These are phyloP conservation scores for Podarcis siculus DNA, from an alignment of 2,797 vertebrate species.

Conservation along the genomic window DNA sequence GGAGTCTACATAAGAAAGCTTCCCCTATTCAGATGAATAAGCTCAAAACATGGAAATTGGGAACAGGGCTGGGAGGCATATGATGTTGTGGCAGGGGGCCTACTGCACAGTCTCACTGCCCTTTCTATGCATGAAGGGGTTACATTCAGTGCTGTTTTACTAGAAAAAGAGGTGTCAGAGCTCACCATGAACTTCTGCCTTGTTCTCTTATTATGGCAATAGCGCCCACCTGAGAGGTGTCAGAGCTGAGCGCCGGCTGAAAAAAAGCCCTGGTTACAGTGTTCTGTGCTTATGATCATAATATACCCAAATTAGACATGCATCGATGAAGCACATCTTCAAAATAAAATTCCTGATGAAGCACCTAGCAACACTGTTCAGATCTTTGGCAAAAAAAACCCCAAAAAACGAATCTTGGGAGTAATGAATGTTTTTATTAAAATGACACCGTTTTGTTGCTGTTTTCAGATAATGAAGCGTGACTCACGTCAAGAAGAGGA, in stretches of 20 bases:
- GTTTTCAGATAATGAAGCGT: slow-evolving; percentile 19
- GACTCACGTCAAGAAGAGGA: slow-evolving; percentile 17
- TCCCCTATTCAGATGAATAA: not conserved
- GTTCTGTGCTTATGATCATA: not conserved
- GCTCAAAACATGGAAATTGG: too few species aligned
- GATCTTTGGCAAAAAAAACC: not conserved
- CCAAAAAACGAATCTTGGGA: slow-evolving; percentile 1
- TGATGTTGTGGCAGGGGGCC: not conserved
- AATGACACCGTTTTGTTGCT: slow-evolving; percentile 2
- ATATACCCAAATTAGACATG: not conserved
- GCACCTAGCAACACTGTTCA: not conserved
- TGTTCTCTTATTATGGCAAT: too few species aligned
- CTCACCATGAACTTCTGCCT: too few species aligned
- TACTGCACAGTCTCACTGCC: not conserved
- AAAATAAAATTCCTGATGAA: not conserved
- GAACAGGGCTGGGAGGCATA: too few species aligned
- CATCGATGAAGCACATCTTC: not conserved
- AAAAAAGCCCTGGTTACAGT: too few species aligned
- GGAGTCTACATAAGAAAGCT: not conserved
- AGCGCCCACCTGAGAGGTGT: too few species aligned
- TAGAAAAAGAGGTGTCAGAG: too few species aligned
- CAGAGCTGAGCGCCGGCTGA: too few species aligned
- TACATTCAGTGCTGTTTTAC: too few species aligned
- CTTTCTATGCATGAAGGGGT: not conserved
- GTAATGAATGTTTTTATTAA: slow-evolving; percentile 20